Evolutionary conservation across 2,797 vertebrate genomes (phyloP).

Genomic region (Sus cebifrons): DNA sequence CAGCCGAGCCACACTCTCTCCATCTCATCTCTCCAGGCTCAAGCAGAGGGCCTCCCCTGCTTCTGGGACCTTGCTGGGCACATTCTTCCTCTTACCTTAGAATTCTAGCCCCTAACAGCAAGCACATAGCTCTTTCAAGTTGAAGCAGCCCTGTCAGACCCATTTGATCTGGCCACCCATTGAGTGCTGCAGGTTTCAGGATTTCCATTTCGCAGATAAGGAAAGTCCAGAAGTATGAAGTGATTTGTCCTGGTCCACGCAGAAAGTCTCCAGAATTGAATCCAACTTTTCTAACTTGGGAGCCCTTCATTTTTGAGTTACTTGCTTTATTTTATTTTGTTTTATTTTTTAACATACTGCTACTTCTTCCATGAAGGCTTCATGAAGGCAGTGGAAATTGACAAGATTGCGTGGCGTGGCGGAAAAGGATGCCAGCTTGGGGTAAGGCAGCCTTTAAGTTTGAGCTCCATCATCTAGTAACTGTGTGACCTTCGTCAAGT

Average conservation of each 20-base stretch:
- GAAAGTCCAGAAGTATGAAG: background rate
- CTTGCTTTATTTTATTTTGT: too few relatives aligned
- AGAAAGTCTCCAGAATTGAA: slow-evolving; percentile 30
- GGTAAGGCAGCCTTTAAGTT: background rate
- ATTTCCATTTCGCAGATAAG: slow-evolving; percentile 6
- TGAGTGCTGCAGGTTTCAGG: background rate
- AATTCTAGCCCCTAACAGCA: slow-evolving; percentile 13
- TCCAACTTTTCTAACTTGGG: background rate
- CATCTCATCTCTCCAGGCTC: background rate
- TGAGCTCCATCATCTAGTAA: background rate
- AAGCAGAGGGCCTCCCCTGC: background rate
- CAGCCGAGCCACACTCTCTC: background rate
- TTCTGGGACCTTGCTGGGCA: background rate
- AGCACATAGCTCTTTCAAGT: background rate
- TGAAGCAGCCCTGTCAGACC: background rate
- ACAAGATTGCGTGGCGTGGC: background rate
- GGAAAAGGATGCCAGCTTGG: background rate
- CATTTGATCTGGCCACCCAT: background rate
- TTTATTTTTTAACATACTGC: too few relatives aligned
- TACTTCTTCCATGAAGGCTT: background rate
- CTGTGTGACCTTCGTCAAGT: background rate
- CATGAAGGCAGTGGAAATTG: background rate
- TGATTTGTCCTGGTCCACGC: background rate
- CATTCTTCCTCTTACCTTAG: background rate
- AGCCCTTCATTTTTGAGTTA: background rate